Conservation (phyloP, 2,888 invertebrate genomes). For the Calliopum simillimum region DNA sequence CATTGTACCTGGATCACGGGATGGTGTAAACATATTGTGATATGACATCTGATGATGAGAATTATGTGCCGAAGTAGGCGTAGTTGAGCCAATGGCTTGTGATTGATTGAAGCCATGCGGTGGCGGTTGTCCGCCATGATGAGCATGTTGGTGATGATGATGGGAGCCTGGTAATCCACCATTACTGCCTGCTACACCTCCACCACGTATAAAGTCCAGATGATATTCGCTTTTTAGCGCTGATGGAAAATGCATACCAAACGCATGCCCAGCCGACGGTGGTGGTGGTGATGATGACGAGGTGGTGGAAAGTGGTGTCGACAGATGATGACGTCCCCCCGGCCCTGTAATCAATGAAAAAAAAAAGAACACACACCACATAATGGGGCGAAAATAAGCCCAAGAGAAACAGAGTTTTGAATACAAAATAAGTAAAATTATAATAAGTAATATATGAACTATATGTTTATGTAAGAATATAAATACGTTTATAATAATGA, state of each 20-base stretch:
- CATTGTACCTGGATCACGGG: conserved; percentile 77
- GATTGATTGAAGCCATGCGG: conserved; percentile 54
- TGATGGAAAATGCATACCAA: conserved; percentile 63
- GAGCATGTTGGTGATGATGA: conserved; percentile 39
- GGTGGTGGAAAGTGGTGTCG: conserved; percentile 57
- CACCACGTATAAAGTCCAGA: conserved; percentile 59
- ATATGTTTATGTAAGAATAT: no score
- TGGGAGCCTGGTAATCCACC: conserved; percentile 45
- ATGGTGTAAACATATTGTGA: conserved; percentile 86
- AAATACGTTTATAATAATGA: no score
- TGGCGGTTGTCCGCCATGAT: conserved; percentile 45
- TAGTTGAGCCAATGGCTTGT: conserved; percentile 49
- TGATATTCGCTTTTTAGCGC: conserved; percentile 64
- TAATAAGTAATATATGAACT: no score
- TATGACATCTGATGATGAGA: conserved; percentile 74
- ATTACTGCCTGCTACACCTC: conserved; percentile 49
- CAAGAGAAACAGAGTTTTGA: conserved; percentile 57
- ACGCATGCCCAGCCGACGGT: conserved; percentile 57
- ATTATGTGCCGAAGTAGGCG: conserved; percentile 55
- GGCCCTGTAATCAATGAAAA: conserved; percentile 67
- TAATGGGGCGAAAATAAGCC: conserved; percentile 68
- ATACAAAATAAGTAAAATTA: no score
- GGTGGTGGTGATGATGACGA: conserved; percentile 57
- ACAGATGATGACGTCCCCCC: conserved; percentile 61
- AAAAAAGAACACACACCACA: conserved; percentile 66